These are phyloP conservation scores for Drosophila nasuta DNA, from an alignment of 1,140 invertebrate species.

Conservation along the genomic window DNA sequence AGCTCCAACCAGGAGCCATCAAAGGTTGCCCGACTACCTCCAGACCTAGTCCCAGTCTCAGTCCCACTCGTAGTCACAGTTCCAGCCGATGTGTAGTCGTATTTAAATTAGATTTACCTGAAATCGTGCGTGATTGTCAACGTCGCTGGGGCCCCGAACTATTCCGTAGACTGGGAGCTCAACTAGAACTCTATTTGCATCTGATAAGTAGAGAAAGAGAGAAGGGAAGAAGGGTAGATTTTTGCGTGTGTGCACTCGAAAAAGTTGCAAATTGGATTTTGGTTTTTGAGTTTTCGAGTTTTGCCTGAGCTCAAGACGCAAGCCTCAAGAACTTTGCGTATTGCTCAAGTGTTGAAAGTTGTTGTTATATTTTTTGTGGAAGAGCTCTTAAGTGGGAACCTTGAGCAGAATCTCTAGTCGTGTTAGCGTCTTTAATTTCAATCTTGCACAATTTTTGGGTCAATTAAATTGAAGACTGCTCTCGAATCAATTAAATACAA, in stretches of 20 bases:
- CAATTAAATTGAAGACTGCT: slow-evolving; percentile 71
- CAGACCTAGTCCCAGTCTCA: neutral
- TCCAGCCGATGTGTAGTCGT: slow-evolving; percentile 71
- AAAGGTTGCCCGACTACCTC: slow-evolving; percentile 60
- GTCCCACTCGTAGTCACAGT: slow-evolving; percentile 6
- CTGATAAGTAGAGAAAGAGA: slow-evolving; percentile 13
- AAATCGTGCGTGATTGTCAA: slow-evolving; percentile 83
- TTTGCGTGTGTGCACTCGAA: slow-evolving; percentile 69
- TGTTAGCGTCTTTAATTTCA: slow-evolving; percentile 46
- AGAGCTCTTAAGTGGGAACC: slow-evolving; percentile 39
- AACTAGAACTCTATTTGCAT: slow-evolving; percentile 1
- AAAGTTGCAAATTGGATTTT: slow-evolving; percentile 82
- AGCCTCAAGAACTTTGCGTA: slow-evolving; percentile 32
- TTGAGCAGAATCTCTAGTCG: slow-evolving; percentile 4
- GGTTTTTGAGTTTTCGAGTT: slow-evolving; percentile 68
- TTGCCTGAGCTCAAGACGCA: slow-evolving; percentile 43
- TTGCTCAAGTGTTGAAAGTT: slow-evolving; percentile 39
- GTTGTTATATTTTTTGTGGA: slow-evolving; percentile 4
- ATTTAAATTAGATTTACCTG: slow-evolving; percentile 82
- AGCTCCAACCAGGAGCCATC: slow-evolving; percentile 47
- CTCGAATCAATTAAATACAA: slow-evolving; percentile 73
- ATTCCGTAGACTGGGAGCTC: neutral
- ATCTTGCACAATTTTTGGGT: slow-evolving; percentile 63
- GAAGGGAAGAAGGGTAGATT: neutral
- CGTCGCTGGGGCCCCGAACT: slow-evolving; percentile 17